Evolutionary conservation across 2,797 vertebrate genomes (phyloP), one percentile per base, ranked within the genome.

Genomic region (Sciurus carolinensis): DNA sequence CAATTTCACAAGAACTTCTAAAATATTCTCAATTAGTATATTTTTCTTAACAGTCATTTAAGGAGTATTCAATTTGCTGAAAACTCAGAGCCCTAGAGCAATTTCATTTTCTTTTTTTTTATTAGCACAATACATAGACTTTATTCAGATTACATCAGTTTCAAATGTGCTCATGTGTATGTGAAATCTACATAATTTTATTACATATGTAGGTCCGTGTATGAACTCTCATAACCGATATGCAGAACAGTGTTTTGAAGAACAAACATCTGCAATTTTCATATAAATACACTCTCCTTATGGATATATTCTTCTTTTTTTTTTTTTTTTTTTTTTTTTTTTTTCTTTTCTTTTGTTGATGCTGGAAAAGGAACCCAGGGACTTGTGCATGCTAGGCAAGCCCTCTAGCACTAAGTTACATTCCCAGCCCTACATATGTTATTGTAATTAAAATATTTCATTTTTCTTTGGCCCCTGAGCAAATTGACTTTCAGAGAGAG

Each of bases 361-460:
- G 66, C 33, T 67, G 66, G 33, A 22, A 67, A 67, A n/a, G 30
- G 30, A 67, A n/a, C 66, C 64, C 64, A 33, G 64, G 13, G 15
- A n/a, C 14, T n/a, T n/a, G 7, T 67, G 66, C 6, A 18, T 67
- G 14, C 33, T 8, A 67, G 66, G 7, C 66, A 67, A 15, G 66
- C 33, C 14, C 30, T 67, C 66, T n/a, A 18, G 33, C 33, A n/a
- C 66, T 67, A 18, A 67, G 66, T 30, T n/a, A n/a, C 33, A 67
- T 67, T 17, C 66, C 33, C 66, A 18, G 33, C 33, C 33, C 33
- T 67, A 71, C 89, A 69, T 75, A 57, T 81, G 18, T 36, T 92
- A 69, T 44, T 59, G 91, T 44, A 89, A 59, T 82, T 64, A 86
- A 97, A 91, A 96, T 91, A 79, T 42, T 96, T 90, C 28, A 80